phyloP scores from a whole-genome alignment of 2,888 invertebrate species.

The Lasioglossum vierecki region DNA sequence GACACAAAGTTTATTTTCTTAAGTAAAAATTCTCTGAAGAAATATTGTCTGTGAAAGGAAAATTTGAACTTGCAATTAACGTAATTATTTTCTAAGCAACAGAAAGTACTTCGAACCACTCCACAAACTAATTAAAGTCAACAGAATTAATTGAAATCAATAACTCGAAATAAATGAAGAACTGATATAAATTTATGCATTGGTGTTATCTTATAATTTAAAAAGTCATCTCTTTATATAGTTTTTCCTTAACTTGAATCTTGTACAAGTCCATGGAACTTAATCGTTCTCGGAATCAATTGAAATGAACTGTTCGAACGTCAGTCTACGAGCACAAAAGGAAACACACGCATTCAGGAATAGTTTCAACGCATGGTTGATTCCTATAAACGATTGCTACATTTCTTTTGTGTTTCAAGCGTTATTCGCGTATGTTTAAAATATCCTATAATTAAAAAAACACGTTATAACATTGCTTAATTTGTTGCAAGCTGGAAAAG shows the following conservation, averaged over 20 bases:
- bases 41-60: not conserved
- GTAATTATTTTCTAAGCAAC: not conserved
- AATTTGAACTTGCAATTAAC: not conserved
- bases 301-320: constrained; percentile 20
- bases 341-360: constrained; percentile 19
- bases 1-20: not conserved
- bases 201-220: not conserved
- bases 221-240: not conserved
- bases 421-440: not conserved
- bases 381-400: constrained; percentile 19
- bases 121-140: not conserved
- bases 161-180: not conserved
- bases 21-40: not conserved
- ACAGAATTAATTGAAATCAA: not conserved
- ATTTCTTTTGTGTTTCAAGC: constrained; percentile 8
- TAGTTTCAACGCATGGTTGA: constrained; percentile 31
- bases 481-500: not conserved
- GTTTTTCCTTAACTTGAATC: not conserved
- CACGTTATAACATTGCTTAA: not conserved
- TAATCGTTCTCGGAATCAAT: constrained; percentile 23
- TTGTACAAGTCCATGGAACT: not conserved
- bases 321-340: constrained; percentile 8
- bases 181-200: not conserved
- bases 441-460: not conserved
- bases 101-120: not conserved